Conservation (phyloP, 92 coral and sea anemone species). For the Chrysogorgia sp. region DNA sequence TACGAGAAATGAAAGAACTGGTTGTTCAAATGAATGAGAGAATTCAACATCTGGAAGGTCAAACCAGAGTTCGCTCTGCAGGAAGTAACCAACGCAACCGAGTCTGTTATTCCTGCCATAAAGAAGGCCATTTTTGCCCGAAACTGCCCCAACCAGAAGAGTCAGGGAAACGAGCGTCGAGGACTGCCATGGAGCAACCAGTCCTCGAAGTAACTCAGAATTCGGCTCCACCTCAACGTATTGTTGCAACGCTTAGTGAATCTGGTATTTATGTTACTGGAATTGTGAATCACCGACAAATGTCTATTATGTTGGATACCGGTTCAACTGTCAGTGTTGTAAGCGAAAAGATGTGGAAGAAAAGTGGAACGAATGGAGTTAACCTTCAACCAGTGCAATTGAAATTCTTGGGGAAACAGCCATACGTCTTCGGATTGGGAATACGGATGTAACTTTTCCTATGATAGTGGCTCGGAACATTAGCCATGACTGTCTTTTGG, state of each 20-base stretch:
- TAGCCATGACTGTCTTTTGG: slow-evolving; percentile 47
- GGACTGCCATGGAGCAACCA: slow-evolving; percentile 57
- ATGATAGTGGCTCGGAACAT: slow-evolving; percentile 44
- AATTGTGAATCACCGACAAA: slow-evolving; percentile 40
- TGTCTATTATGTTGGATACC: slow-evolving; percentile 51
- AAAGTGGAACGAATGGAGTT: slow-evolving; percentile 36
- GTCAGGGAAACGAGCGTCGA: slow-evolving; percentile 27
- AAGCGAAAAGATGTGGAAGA: slow-evolving; percentile 56
- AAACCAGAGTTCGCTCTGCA: neutral
- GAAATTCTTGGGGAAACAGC: slow-evolving; percentile 32
- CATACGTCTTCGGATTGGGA: slow-evolving; percentile 44
- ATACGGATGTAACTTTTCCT: slow-evolving; percentile 26
- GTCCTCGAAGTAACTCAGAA: slow-evolving; percentile 36
- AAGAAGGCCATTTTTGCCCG: slow-evolving; percentile 50
- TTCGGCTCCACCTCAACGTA: slow-evolving; percentile 40
- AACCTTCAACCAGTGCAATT: slow-evolving; percentile 40
- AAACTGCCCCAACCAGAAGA: slow-evolving; percentile 43
- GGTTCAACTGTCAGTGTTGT: slow-evolving; percentile 41
- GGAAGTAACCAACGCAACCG: too few relatives aligned
- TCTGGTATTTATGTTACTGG: slow-evolving; percentile 45
- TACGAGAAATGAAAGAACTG: slow-evolving; percentile 51
- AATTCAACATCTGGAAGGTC: slow-evolving; percentile 40
- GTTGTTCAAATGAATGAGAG: slow-evolving; percentile 54
- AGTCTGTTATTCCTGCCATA: too few relatives aligned
- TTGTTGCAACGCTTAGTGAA: slow-evolving; percentile 38